Conservation (phyloP, 1,140 invertebrate genomes). For the Drosophila parvula region DNA sequence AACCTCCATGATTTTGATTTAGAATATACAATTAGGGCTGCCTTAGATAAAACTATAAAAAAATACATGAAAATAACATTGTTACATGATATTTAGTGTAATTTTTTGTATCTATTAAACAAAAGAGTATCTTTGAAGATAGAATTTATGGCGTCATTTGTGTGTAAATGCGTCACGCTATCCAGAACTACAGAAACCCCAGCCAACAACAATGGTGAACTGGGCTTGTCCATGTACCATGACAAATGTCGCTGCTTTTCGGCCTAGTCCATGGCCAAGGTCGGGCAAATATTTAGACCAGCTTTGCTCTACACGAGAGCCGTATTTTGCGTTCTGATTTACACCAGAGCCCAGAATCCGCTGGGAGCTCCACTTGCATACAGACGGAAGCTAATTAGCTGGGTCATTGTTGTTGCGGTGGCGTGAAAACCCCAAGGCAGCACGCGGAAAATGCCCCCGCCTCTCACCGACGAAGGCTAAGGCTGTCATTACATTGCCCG, state of each 20-base stretch:
- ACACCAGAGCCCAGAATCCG: slow-evolving; percentile 1
- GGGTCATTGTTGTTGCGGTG: slow-evolving; percentile 58
- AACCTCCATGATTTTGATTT: no score
- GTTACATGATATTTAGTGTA: background rate
- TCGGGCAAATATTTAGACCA: slow-evolving; percentile 27
- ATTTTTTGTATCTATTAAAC: background rate
- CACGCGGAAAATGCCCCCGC: slow-evolving; percentile 16
- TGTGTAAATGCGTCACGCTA: slow-evolving; percentile 34
- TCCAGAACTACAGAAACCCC: slow-evolving; percentile 32
- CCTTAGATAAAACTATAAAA: background rate
- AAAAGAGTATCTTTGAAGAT: background rate
- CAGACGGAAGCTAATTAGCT: slow-evolving; percentile 62
- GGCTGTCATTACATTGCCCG: slow-evolving; percentile 20
- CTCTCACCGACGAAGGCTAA: slow-evolving; percentile 21
- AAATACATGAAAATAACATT: background rate
- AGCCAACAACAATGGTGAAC: slow-evolving; percentile 34
- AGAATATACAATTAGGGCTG: no score
- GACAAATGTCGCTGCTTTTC: slow-evolving; percentile 47
- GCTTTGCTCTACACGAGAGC: background rate
- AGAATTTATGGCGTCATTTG: slow-evolving; percentile 50
- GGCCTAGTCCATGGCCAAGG: slow-evolving; percentile 69
- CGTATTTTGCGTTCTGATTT: slow-evolving; percentile 31
- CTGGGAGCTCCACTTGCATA: slow-evolving; percentile 27
- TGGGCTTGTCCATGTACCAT: slow-evolving; percentile 49
- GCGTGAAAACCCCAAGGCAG: slow-evolving; percentile 59